These are phyloP conservation scores for Barnardius zonarius DNA, from an alignment of 2,113 vertebrate species.

Conservation along the genomic window DNA sequence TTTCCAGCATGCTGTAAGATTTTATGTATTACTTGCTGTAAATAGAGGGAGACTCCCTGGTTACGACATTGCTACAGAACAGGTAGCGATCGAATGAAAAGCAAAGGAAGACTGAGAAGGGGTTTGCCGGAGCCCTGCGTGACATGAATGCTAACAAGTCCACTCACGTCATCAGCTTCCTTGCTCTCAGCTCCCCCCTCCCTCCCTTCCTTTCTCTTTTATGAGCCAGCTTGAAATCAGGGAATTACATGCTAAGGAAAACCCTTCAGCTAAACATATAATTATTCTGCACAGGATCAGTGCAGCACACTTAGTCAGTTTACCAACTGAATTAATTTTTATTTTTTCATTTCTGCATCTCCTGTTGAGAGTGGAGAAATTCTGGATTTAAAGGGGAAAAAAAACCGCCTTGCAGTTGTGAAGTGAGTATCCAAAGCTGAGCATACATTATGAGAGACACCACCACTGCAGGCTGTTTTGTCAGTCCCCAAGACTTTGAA, in stretches of 20 bases:
- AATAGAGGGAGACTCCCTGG: constrained; percentile 37
- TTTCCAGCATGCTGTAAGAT: not conserved
- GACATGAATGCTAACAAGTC: constrained; percentile 69
- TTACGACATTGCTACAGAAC: constrained; percentile 26
- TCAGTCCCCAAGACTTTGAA: not conserved
- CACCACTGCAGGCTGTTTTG: constrained; percentile 7
- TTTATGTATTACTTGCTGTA: not conserved
- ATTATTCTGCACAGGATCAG: constrained; percentile 73
- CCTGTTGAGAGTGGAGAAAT: constrained; percentile 33
- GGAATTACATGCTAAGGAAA: constrained; percentile 75
- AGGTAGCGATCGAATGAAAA: constrained; percentile 48
- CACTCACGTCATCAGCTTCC: constrained; percentile 54
- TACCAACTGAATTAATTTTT: constrained; percentile 65
- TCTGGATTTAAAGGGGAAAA: not conserved
- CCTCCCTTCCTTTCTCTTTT: constrained; percentile 51
- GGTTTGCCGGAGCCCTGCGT: constrained; percentile 60
- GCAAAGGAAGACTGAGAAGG: constrained; percentile 33
- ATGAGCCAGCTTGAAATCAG: constrained; percentile 73
- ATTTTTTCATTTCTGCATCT: constrained; percentile 28
- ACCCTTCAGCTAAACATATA: constrained; percentile 73
- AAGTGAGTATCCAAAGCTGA: not conserved
- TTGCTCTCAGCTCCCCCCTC: constrained; percentile 24
- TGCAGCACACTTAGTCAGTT: constrained; percentile 69
- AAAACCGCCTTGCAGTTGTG: not conserved
- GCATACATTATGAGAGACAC: not conserved